These are phyloP conservation scores for Rugalucina vietnamica DNA, from an alignment of 2,888 invertebrate genomes.

Conservation along the genomic window DNA sequence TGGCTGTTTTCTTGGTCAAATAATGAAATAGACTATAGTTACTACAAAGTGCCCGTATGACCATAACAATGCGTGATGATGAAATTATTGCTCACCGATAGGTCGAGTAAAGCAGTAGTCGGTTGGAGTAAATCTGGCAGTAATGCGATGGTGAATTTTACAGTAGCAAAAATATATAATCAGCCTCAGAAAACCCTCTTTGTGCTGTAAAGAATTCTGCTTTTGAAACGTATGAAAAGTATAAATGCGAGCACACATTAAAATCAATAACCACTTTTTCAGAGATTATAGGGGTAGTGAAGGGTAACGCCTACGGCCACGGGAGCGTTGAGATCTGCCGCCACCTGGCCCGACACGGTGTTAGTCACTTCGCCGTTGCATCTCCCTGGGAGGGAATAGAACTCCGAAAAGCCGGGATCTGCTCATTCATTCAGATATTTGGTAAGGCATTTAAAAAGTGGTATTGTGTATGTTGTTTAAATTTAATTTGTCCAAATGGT, in stretches of 20 bases:
- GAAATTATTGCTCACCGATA: neutral
- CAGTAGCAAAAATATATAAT: too few species aligned
- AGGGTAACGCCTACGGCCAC: slow-evolving; percentile 73
- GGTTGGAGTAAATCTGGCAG: too few species aligned
- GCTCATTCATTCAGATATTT: slow-evolving; percentile 68
- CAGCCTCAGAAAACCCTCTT: too few species aligned
- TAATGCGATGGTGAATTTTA: too few species aligned
- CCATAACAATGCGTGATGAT: neutral
- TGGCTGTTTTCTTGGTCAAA: neutral
- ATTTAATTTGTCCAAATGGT: too few species aligned
- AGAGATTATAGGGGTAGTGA: slow-evolving; percentile 73
- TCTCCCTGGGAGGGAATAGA: slow-evolving; percentile 69
- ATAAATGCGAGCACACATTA: too few species aligned
- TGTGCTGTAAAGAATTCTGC: too few species aligned
- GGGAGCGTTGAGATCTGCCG: slow-evolving; percentile 65
- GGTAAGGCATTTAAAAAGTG: too few species aligned
- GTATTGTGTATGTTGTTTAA: too few species aligned
- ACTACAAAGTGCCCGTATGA: neutral
- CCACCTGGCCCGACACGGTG: slow-evolving; percentile 61
- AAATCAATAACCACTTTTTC: too few species aligned
- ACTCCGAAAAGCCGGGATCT: slow-evolving; percentile 64
- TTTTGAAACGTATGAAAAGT: too few species aligned
- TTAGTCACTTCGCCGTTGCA: slow-evolving; percentile 71
- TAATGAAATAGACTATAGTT: neutral
- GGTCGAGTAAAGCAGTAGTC: too few species aligned